Evolutionary conservation across 64 coral and sea anemone species (phyloP).

Genomic region (Stylophora pistillata): DNA sequence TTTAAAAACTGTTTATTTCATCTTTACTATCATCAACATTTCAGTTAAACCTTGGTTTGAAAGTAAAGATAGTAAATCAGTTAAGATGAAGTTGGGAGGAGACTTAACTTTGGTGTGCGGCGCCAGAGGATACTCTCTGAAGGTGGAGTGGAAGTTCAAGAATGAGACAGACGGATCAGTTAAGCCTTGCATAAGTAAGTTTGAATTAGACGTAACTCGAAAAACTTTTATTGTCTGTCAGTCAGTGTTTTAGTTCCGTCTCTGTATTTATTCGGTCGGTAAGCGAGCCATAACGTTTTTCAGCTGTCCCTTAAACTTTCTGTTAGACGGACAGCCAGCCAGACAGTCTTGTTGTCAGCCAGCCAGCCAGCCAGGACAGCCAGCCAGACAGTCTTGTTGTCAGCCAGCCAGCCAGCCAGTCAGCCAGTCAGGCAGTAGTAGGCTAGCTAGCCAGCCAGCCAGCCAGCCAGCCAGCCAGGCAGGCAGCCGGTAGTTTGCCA

Average conservation of each 20-base stretch:
- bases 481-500: neutral
- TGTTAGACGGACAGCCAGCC: no score
- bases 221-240: neutral
- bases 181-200: neutral
- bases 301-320: no score
- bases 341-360: no score
- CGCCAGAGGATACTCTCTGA: neutral
- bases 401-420: neutral
- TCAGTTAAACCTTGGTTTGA: slow-evolving; percentile 31
- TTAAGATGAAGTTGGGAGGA: neutral
- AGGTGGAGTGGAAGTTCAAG: slow-evolving; percentile 31
- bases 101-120: neutral
- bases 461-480: neutral
- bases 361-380: neutral
- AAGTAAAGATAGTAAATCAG: neutral
- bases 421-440: neutral
- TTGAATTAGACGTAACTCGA: neutral
- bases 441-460: neutral
- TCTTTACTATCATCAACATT: neutral
- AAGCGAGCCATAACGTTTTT: no score
- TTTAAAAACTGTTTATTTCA: no score
- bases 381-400: neutral
- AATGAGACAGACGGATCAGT: neutral
- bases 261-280: no score
- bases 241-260: no score